Evolutionary conservation across 2,113 vertebrate genomes (phyloP).

Genomic region (Amphiprion percula): DNA sequence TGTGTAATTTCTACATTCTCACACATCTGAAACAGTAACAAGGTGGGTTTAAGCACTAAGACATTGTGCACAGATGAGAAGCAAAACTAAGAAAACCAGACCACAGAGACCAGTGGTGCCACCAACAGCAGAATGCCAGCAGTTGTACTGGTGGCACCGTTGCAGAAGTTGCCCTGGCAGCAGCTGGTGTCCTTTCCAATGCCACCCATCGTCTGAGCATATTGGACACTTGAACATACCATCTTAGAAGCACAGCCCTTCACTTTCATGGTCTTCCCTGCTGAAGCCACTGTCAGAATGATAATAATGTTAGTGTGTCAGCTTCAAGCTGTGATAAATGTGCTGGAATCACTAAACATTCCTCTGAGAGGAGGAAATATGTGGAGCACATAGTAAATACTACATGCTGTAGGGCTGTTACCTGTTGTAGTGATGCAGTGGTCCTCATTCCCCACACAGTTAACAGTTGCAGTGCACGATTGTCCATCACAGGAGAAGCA

Average conservation of each 20-base stretch:
- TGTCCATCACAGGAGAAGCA: slow-evolving; percentile 57
- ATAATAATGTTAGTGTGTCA: not conserved
- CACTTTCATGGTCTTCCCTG: accelerated
- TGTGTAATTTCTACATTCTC: too few species aligned
- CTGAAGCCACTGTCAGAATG: not conserved
- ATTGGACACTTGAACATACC: not conserved
- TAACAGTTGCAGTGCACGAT: slow-evolving; percentile 27
- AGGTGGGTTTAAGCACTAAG: not conserved
- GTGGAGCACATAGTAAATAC: too few species aligned
- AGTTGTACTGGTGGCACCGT: slow-evolving; percentile 46
- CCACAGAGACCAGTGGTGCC: slow-evolving; percentile 19
- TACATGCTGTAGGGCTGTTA: slow-evolving; percentile 8
- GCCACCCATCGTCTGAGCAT: accelerated
- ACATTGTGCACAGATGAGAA: not conserved
- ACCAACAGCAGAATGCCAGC: slow-evolving; percentile 52
- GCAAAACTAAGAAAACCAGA: slow-evolving; percentile 29
- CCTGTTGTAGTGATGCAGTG: slow-evolving; percentile 57
- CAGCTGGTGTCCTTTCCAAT: not conserved
- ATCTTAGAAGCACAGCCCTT: slow-evolving; percentile 70
- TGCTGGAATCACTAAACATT: not conserved
- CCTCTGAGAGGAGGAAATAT: too few species aligned
- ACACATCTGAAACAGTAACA: not conserved
- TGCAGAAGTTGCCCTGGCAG: slow-evolving; percentile 68
- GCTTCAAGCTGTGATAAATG: not conserved
- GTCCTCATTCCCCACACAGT: slow-evolving; percentile 64